Percentiles rank a stretch among this genome's conserved stretches.
Conservation (phyloP, 2,888 invertebrate genomes). For the Anagyrus pseudococci region DNA sequence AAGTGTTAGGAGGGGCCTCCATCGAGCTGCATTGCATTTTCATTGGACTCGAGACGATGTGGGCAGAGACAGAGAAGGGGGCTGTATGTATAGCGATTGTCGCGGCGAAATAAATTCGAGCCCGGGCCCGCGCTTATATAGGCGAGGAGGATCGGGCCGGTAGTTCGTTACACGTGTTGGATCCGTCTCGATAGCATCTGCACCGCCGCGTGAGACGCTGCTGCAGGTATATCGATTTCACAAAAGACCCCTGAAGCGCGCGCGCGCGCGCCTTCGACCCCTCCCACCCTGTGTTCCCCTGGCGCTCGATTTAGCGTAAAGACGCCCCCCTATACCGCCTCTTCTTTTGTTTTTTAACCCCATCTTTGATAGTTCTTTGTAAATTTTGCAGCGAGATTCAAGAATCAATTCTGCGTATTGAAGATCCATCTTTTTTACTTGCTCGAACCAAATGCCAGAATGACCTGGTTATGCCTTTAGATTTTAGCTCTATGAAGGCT, state of each 20-base stretch:
- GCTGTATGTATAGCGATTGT: conserved; percentile 35
- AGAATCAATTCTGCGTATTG: too few relatives aligned
- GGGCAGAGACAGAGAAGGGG: too few relatives aligned
- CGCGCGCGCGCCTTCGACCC: conserved; percentile 12
- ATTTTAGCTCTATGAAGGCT: too few relatives aligned
- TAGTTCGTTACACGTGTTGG: conserved; percentile 62
- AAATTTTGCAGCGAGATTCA: too few relatives aligned
- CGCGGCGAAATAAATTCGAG: conserved; percentile 57
- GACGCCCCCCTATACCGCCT: too few relatives aligned
- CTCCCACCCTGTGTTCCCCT: neutral
- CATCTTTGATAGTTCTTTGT: too few relatives aligned
- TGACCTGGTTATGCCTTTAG: too few relatives aligned
- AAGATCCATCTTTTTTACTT: too few relatives aligned
- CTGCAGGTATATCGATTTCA: conserved; percentile 58
- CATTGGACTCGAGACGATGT: conserved; percentile 1
- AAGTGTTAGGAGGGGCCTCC: neutral
- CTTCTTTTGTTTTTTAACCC: too few relatives aligned
- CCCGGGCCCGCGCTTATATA: conserved; percentile 45
- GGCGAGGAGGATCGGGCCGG: conserved; percentile 41
- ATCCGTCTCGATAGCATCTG: conserved; percentile 57
- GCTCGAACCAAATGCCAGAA: too few relatives aligned
- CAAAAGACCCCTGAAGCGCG: conserved; percentile 54
- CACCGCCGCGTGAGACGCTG: conserved; percentile 11
- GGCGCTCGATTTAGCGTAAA: too few relatives aligned
- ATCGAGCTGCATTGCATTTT: conserved; percentile 13